Evolutionary conservation across 2,888 invertebrate species (phyloP).

Genomic region (Scelioninae gen. 2): DNA sequence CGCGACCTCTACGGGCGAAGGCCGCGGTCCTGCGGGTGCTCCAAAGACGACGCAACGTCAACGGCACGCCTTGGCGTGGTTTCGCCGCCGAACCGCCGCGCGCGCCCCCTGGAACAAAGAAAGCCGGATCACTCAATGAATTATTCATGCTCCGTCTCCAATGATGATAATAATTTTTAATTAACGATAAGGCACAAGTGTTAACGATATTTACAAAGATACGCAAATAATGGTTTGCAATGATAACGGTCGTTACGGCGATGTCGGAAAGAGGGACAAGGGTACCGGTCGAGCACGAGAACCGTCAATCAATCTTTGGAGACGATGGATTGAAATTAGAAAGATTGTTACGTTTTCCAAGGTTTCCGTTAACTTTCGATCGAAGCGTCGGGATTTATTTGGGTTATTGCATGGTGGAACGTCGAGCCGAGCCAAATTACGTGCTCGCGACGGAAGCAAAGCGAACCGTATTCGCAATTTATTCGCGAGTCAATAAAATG

Average conservation of each 20-base stretch:
- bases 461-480: too few relatives aligned
- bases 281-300: conserved; percentile 32
- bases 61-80: not conserved
- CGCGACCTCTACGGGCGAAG: not conserved
- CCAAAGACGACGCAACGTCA: conserved; percentile 18
- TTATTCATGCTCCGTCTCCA: conserved; percentile 51
- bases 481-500: too few relatives aligned
- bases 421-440: too few relatives aligned
- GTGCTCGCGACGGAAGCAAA: too few relatives aligned
- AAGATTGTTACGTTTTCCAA: too few relatives aligned
- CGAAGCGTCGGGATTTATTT: too few relatives aligned
- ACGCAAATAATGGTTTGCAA: conserved; percentile 34
- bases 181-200: conserved; percentile 31
- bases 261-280: conserved; percentile 25
- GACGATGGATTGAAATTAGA: not conserved
- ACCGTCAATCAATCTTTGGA: conserved; percentile 3
- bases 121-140: conserved; percentile 17
- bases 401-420: too few relatives aligned
- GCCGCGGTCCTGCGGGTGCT: not conserved
- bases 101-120: conserved; percentile 5
- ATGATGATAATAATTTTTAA: conserved; percentile 51
- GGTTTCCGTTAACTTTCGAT: too few relatives aligned
- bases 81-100: not conserved
- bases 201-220: conserved; percentile 44
- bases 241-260: conserved; percentile 32